Base-by-base conservation (phyloP, 2,113 vertebrate genomes). In the Chauna torquata region DNA sequence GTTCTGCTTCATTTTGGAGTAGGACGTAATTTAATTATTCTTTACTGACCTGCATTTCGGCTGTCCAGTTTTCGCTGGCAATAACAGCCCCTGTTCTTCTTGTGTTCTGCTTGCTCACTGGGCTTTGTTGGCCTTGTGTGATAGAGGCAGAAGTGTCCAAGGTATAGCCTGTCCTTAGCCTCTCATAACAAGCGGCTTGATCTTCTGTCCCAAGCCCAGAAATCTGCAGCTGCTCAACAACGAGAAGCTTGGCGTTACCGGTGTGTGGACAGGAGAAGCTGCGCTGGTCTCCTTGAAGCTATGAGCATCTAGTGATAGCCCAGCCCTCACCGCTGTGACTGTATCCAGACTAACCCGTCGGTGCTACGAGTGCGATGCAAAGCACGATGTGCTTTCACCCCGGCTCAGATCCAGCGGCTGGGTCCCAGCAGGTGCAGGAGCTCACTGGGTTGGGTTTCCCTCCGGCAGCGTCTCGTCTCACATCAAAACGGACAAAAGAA, bases 351-450 rank as follows among this genome's bases (percentile, higher is more conserved):
- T 44, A 57, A 62, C 24, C 57, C 22, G 13, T 23, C 0, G 5
- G 40, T 14, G 28, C 0, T 5, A 20, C 16, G 54, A 9, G 34
- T 38, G 66, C 0, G 0, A 15, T 23, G 45, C 32, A 36, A 32
- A 49, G 44, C 28, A 36, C 66, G n/a, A 64, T 30, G 45, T 23
- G 40, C 54, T 42, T 52, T 36, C 70, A 55, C 42, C 40, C 27
- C 25, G 34, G 11, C 47, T 72, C 30, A 8, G 14, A 58, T 28
- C 49, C 12, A 19, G 28, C 77, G 36, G 16, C 47, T 58, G 52
- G 32, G 34, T 58, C 77, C 38, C 25, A 16, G 45, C 0, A 4
- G 36, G 16, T 17, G 14, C 49, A 19, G 52, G 47, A 82, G 42
- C n/a, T 20, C 16, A 8, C 27, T 79, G 55, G 18, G 11, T 25